These are phyloP conservation scores for Limenitis camilla DNA, from an alignment of 2,888 invertebrate species.

Conservation along the genomic window DNA sequence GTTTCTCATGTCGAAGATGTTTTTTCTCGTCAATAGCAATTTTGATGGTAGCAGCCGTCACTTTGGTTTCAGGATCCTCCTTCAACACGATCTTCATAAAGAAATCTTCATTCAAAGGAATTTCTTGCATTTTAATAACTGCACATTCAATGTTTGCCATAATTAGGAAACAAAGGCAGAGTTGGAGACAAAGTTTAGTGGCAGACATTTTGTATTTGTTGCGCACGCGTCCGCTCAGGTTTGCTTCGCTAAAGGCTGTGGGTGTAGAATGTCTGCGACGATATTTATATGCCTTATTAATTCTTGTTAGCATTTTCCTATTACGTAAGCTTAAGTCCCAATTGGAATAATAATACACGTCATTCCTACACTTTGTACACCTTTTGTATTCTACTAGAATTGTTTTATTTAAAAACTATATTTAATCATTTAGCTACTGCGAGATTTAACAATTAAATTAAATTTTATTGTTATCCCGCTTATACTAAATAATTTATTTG, in stretches of 20 bases:
- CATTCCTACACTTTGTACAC: background rate
- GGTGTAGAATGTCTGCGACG: background rate
- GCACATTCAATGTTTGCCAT: slow-evolving; percentile 13
- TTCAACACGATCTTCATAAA: slow-evolving; percentile 16
- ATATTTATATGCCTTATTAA: slow-evolving; percentile 7
- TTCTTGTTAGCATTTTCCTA: slow-evolving; percentile 7
- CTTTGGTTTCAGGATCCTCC: slow-evolving; percentile 9
- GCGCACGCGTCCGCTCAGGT: background rate
- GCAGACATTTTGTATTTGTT: slow-evolving; percentile 8
- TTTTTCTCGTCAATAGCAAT: slow-evolving; percentile 5
- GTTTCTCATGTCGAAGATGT: background rate
- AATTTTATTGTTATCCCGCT: too few species aligned
- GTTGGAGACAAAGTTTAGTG: background rate
- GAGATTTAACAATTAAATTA: too few species aligned
- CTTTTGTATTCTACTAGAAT: background rate
- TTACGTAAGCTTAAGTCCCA: slow-evolving; percentile 9
- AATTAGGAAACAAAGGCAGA: slow-evolving; percentile 1
- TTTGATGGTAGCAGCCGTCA: slow-evolving; percentile 9
- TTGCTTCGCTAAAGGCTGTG: background rate
- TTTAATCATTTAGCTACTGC: too few species aligned
- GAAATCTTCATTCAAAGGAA: slow-evolving; percentile 13
- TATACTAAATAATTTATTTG: too few species aligned
- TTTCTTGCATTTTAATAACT: slow-evolving; percentile 20
- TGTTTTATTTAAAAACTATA: background rate
- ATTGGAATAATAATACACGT: background rate